Evolutionary conservation across 1,140 invertebrate genomes (phyloP).

Genomic region (Cotesia vestalis): DNA sequence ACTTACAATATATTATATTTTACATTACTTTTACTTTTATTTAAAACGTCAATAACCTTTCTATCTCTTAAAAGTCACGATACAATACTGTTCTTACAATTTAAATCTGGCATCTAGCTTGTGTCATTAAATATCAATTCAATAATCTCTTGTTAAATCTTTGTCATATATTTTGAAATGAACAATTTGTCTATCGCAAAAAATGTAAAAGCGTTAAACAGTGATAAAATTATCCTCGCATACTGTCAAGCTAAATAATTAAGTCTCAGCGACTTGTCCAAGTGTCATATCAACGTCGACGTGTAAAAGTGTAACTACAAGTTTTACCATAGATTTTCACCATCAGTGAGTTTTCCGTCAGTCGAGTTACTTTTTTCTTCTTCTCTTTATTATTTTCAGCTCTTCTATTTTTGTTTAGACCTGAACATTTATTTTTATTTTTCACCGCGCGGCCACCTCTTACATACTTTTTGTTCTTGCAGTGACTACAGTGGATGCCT

Average conservation of each 20-base stretch:
- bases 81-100: no score
- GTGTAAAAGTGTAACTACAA: conserved; percentile 17
- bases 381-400: conserved; percentile 22
- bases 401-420: no score
- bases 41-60: no score
- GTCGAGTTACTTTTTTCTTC: conserved; percentile 20
- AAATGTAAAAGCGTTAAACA: background rate
- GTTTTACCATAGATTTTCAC: conserved; percentile 44
- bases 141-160: no score
- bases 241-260: background rate
- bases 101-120: no score
- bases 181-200: no score
- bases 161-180: no score
- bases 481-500: background rate
- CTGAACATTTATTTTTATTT: conserved; percentile 19
- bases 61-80: no score
- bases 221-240: conserved; percentile 22
- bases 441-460: conserved; percentile 15
- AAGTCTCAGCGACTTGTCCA: conserved; percentile 21
- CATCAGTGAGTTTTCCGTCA: conserved; percentile 27
- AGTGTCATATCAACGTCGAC: conserved; percentile 33
- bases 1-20: no score
- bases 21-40: no score
- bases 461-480: background rate
- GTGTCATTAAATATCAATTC: no score